Conservation (phyloP, 2,113 vertebrate species). For the Bufo bufo region DNA sequence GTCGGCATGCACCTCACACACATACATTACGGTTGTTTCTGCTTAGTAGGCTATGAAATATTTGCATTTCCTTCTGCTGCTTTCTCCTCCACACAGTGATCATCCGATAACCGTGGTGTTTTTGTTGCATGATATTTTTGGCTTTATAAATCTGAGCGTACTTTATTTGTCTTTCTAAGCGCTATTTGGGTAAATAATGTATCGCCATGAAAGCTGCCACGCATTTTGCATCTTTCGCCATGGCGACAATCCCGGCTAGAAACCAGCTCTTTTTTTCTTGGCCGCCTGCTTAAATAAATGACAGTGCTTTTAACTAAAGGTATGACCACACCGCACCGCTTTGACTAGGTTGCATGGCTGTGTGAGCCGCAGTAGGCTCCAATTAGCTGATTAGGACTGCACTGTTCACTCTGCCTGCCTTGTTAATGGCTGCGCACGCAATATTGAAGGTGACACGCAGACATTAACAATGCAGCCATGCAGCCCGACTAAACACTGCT, state of each 20-base stretch:
- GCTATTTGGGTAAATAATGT: neutral
- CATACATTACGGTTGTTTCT: constrained; percentile 17
- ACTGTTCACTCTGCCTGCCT: too few species aligned
- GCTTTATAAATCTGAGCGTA: neutral
- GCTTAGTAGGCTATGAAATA: constrained; percentile 38
- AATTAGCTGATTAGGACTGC: too few species aligned
- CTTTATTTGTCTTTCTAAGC: neutral
- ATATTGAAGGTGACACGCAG: too few species aligned
- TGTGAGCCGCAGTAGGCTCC: too few species aligned
- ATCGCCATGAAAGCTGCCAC: neutral
- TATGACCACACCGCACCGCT: too few species aligned
- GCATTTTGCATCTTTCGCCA: neutral
- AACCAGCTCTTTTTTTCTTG: neutral
- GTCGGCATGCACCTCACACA: neutral
- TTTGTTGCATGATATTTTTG: neutral
- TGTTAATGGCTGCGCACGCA: too few species aligned
- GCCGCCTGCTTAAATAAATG: neutral
- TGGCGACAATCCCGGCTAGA: neutral
- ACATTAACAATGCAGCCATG: too few species aligned
- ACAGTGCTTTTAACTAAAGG: too few species aligned
- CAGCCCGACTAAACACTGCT: too few species aligned
- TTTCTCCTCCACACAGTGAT: neutral
- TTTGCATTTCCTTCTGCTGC: constrained; percentile 41
- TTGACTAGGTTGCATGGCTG: too few species aligned
- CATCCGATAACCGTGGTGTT: neutral